Evolutionary conservation across 2,888 invertebrate species (phyloP), one percentile per base, ranked within the genome.

Genomic region (Xiphydria camelus): DNA sequence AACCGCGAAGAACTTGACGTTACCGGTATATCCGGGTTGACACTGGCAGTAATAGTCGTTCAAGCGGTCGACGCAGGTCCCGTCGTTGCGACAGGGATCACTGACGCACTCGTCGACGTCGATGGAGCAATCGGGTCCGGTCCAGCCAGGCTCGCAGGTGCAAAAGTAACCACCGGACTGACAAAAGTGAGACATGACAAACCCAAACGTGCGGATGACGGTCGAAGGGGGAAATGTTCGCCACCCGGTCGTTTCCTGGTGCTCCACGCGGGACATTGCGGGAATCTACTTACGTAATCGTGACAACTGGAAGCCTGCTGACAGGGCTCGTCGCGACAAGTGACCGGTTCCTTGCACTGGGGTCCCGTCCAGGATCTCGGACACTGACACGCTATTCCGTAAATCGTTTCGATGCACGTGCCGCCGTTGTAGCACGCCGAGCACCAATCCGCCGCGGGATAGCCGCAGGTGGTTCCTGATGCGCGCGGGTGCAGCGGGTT

Each of bases 131-230:
- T 82, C 79, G 29, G 75, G 66, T 36, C 87, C 87, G 45, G 80
- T 75, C 84, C 86, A 90, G 50, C 89, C 89, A 48, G 79, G 68
- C 69, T 82, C 80, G 70, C 89, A 90, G 61, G 82, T 81, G 79
- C 90, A 91, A 64, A 80, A 82, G 78, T 82, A 85, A 58, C 80
- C 80, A 52, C 77, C 78, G 53, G 71, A 68, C 80, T 81, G 71
- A 67, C 66, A 48, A 45, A 19, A 23, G 22, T 31, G 38, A 12
- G 39, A 43, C 18, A 47, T 19, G 18, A 12, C 38, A 19, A 20
- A 41, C 7, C 26, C 25, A 3, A 7, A 21, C 10, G 9, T 9
- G 40, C 12, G 19, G 34, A 18, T 22, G 7, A 18, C 4, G 19
- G 14, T 31, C 7, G 14, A 47, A 20, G 9, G 43, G 10, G 38